Conservation (phyloP, 2,888 invertebrate species). For the Automeris io region DNA sequence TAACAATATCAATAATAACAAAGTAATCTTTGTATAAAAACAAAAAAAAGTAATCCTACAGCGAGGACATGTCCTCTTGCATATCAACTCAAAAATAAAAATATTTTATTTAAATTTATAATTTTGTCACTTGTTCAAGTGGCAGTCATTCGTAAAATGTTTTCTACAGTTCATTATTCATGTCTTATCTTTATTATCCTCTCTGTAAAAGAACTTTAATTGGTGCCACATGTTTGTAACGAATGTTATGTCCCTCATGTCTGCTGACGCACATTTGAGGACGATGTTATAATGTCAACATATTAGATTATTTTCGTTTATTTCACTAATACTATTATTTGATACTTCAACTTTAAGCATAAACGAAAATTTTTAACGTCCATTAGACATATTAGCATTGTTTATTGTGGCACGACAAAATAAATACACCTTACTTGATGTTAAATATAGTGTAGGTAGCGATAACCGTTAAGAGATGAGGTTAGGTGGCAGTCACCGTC, state of each 20-base stretch:
- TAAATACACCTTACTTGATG: no score
- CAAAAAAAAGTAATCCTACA: no score
- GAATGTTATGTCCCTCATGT: slow-evolving; percentile 45
- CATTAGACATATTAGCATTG: no score
- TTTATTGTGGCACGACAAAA: no score
- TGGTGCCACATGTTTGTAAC: slow-evolving; percentile 66
- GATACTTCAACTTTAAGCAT: not conserved
- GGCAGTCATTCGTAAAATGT: slow-evolving; percentile 65
- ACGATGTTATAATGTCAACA: slow-evolving; percentile 34
- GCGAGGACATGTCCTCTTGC: no score
- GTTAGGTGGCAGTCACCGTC: no score
- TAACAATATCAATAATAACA: no score
- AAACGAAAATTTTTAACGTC: not conserved
- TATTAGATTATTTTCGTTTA: slow-evolving; percentile 17
- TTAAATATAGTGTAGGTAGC: no score
- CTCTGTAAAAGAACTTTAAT: slow-evolving; percentile 67
- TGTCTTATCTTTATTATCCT: slow-evolving; percentile 65
- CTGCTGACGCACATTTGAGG: slow-evolving; percentile 43
- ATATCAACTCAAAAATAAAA: no score
- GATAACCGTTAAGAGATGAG: no score
- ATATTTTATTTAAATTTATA: slow-evolving; percentile 25
- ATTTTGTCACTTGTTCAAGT: slow-evolving; percentile 55
- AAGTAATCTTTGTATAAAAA: no score
- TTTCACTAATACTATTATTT: not conserved
- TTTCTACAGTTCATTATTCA: slow-evolving; percentile 68